These are phyloP conservation scores for Sebastes matsubarae DNA, from an alignment of 2,797 vertebrate genomes.

Conservation along the genomic window DNA sequence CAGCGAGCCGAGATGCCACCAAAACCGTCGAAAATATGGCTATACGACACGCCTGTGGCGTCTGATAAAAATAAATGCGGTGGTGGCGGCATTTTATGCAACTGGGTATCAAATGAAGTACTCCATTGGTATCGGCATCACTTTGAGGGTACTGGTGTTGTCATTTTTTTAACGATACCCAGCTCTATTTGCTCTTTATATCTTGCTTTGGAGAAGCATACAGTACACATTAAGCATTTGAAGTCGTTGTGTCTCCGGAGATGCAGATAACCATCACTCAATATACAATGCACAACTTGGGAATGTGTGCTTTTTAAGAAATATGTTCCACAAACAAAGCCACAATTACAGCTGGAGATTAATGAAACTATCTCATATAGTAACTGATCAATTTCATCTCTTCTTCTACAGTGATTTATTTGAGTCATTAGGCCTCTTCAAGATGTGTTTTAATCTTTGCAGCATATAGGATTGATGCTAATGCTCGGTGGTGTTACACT, in stretches of 20 bases:
- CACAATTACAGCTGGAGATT: not conserved
- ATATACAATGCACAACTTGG: not conserved
- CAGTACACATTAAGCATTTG: not conserved
- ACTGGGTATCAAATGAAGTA: not conserved
- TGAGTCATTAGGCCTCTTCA: not conserved
- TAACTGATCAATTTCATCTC: not conserved
- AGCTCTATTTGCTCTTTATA: not conserved
- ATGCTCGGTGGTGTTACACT: not conserved
- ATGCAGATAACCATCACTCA: not conserved
- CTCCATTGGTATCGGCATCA: not conserved
- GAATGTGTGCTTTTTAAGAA: not conserved
- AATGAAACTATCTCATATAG: not conserved
- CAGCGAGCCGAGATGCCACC: too few relatives aligned
- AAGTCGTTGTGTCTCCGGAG: not conserved
- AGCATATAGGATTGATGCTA: not conserved
- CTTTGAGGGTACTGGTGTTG: not conserved
- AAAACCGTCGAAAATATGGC: too few relatives aligned
- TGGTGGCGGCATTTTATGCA: not conserved
- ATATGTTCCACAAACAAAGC: not conserved
- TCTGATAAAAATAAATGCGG: not conserved
- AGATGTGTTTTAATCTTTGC: not conserved
- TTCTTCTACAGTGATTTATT: not conserved
- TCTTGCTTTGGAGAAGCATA: not conserved
- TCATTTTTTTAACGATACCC: not conserved
- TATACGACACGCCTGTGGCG: too few relatives aligned